phyloP scores from a whole-genome alignment of 53 echinoderm and acorn worm genomes.

The Apostichopus leukothele region DNA sequence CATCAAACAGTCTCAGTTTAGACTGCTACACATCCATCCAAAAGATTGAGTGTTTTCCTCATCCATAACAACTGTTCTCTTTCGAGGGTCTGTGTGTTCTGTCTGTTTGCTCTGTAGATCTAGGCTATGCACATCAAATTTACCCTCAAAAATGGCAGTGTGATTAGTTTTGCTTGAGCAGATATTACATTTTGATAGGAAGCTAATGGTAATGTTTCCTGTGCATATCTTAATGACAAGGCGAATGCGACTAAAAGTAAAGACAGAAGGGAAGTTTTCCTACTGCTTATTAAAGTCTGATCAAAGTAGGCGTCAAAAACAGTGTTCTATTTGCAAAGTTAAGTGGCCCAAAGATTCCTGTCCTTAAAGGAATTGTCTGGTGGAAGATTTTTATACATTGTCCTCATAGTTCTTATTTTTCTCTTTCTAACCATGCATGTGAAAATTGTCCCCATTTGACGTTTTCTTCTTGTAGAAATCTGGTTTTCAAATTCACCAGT shows the following conservation, averaged over 20 bases:
- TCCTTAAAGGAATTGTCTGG: too few relatives aligned
- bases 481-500: too few relatives aligned
- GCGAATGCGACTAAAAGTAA: background rate
- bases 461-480: too few relatives aligned
- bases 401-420: too few relatives aligned
- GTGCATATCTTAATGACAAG: background rate
- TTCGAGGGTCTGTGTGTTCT: slow-evolving; percentile 5
- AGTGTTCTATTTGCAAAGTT: background rate
- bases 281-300: background rate
- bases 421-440: too few relatives aligned
- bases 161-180: slow-evolving; percentile 1
- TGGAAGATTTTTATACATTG: too few relatives aligned
- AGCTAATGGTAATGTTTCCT: slow-evolving; percentile 29
- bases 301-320: background rate
- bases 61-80: too few relatives aligned
- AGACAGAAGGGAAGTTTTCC: background rate
- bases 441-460: too few relatives aligned
- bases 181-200: slow-evolving; percentile 21
- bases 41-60: too few relatives aligned
- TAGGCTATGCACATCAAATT: slow-evolving; percentile 44
- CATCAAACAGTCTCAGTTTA: background rate
- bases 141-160: slow-evolving; percentile 18
- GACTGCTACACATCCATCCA: too few relatives aligned
- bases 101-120: slow-evolving; percentile 37
- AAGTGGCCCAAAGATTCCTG: background rate